phyloP scores from a whole-genome alignment of 2,888 invertebrate species.

The Macropis europaea region DNA sequence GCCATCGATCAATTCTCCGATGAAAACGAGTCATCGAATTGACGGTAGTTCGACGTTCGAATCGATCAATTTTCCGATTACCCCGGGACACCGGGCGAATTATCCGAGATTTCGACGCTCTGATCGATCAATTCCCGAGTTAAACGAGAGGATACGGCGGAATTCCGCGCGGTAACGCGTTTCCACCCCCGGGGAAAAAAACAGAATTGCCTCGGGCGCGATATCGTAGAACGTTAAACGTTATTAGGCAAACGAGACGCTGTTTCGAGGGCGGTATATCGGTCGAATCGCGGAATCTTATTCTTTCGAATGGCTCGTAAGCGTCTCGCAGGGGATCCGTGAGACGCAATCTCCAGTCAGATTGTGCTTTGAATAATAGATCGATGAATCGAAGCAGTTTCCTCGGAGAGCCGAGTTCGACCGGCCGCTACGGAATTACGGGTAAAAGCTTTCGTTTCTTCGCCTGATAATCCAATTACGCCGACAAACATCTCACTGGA shows the following conservation, averaged over 20 bases:
- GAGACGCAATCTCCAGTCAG: constrained; percentile 32
- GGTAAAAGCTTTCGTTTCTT: too few relatives aligned
- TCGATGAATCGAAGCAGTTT: constrained; percentile 30
- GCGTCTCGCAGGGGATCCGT: constrained; percentile 38
- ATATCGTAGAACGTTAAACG: too few relatives aligned
- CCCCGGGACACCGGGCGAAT: neutral
- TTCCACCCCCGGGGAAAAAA: too few relatives aligned
- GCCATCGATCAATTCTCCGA: neutral
- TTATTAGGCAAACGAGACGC: constrained; percentile 20
- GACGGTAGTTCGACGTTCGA: neutral
- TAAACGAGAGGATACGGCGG: neutral
- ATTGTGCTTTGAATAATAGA: constrained; percentile 52
- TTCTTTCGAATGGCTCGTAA: constrained; percentile 41
- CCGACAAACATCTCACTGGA: too few relatives aligned
- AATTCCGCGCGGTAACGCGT: neutral
- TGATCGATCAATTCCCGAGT: neutral
- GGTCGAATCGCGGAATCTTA: constrained; percentile 20
- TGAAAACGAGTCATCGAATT: too few relatives aligned
- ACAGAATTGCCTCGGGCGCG: neutral
- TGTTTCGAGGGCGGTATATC: neutral
- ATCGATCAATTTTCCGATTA: neutral
- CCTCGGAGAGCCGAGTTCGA: neutral
- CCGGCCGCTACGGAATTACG: neutral
- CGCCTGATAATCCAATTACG: too few relatives aligned
- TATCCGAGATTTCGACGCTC: neutral